Evolutionary conservation across 2,888 invertebrate species (phyloP).

Genomic region (Tiliacea citrago): DNA sequence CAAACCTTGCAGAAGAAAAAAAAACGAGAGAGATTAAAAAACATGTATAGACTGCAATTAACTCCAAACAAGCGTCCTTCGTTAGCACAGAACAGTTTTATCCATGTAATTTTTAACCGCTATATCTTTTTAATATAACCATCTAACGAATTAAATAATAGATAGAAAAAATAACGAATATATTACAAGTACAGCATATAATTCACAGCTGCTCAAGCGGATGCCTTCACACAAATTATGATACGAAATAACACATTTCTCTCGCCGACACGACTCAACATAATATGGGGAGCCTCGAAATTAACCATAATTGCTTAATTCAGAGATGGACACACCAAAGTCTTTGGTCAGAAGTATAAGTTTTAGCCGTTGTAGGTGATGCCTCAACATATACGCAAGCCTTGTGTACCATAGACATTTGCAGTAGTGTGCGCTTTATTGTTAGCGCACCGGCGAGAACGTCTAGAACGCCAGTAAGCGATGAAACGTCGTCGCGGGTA

Average conservation of each 20-base stretch:
- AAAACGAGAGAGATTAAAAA: slow-evolving; percentile 48
- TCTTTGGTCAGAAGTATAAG: slow-evolving; percentile 64
- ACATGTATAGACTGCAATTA: slow-evolving; percentile 54
- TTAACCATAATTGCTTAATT: slow-evolving; percentile 91
- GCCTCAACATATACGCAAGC: slow-evolving; percentile 19
- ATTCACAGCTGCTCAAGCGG: slow-evolving; percentile 90
- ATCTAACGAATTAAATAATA: slow-evolving; percentile 75
- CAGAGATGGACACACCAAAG: slow-evolving; percentile 73
- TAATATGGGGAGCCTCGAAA: slow-evolving; percentile 88
- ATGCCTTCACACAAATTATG: slow-evolving; percentile 90
- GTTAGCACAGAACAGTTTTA: slow-evolving; percentile 60
- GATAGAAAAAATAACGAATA: slow-evolving; percentile 76
- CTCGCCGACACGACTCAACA: slow-evolving; percentile 84
- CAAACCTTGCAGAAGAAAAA: slow-evolving; percentile 34
- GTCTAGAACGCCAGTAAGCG: slow-evolving; percentile 56
- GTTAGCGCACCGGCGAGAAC: slow-evolving; percentile 52
- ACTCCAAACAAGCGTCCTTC: slow-evolving; percentile 60
- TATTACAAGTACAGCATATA: slow-evolving; percentile 78
- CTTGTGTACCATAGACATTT: slow-evolving; percentile 8
- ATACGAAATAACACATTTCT: slow-evolving; percentile 90
- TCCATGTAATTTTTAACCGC: slow-evolving; percentile 39
- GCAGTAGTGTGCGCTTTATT: slow-evolving; percentile 57
- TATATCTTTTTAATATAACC: slow-evolving; percentile 67
- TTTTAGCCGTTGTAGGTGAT: slow-evolving; percentile 45
- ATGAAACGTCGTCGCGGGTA: slow-evolving; percentile 47